These are phyloP conservation scores for Rhagoletis pomonella DNA, from an alignment of 1,140 invertebrate genomes.

Conservation along the genomic window DNA sequence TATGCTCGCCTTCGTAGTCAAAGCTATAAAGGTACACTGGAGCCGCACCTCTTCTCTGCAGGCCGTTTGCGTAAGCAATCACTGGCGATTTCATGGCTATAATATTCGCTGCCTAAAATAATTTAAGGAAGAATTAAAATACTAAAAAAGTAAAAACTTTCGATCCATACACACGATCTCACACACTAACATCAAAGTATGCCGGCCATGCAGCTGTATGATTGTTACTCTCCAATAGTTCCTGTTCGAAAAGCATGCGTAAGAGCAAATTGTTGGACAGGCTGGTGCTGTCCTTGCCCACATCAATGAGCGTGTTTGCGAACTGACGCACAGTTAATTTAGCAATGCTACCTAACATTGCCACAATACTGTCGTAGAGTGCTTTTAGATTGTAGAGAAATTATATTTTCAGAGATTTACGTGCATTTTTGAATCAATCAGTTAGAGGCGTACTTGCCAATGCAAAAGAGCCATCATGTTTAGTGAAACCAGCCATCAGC, in stretches of 20 bases:
- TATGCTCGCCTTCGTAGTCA: conserved; percentile 69
- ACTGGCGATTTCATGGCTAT: conserved; percentile 69
- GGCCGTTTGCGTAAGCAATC: conserved; percentile 61
- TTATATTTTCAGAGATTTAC: neutral
- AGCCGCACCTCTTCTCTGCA: conserved; percentile 55
- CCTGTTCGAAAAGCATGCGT: conserved; percentile 61
- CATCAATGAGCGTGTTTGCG: conserved; percentile 59
- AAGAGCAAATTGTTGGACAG: conserved; percentile 63
- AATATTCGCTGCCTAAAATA: conserved; percentile 61
- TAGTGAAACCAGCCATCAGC: conserved; percentile 69
- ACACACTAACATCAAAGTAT: conserved; percentile 67
- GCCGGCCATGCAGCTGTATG: conserved; percentile 64
- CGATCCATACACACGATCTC: too few species aligned
- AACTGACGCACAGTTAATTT: conserved; percentile 63
- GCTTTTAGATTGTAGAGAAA: neutral
- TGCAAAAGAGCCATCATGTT: conserved; percentile 70
- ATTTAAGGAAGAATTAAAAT: neutral
- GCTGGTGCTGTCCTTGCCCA: conserved; percentile 60
- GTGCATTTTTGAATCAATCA: neutral
- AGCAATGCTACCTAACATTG: neutral
- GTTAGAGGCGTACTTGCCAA: conserved; percentile 63
- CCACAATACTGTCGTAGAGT: neutral
- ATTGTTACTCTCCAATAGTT: conserved; percentile 61
- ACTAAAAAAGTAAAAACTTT: too few species aligned
- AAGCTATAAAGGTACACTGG: conserved; percentile 70